These are phyloP conservation scores for Volucella inflata DNA, from an alignment of 2,888 invertebrate genomes.

Conservation along the genomic window DNA sequence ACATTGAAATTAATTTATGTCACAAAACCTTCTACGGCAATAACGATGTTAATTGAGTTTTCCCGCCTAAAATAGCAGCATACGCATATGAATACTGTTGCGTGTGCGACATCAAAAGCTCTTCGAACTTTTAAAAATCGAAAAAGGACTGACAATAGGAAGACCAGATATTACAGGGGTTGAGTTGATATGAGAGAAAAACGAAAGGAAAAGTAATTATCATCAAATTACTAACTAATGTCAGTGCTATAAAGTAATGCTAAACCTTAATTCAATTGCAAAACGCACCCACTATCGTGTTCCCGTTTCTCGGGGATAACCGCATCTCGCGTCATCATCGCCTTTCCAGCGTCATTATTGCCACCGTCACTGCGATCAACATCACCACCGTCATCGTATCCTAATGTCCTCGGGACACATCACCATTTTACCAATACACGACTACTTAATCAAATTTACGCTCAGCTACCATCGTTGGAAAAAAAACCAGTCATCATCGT, in stretches of 20 bases:
- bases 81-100: not conserved
- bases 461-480: slow-evolving; percentile 23
- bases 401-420: slow-evolving; percentile 39
- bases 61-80: slow-evolving; percentile 5
- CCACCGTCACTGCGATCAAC: no score
- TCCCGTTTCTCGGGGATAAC: not conserved
- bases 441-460: slow-evolving; percentile 62
- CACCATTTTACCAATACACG: slow-evolving; percentile 36
- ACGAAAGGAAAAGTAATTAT: slow-evolving; percentile 9
- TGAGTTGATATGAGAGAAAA: not conserved
- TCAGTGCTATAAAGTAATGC: slow-evolving; percentile 50
- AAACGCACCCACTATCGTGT: slow-evolving; percentile 5
- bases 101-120: slow-evolving; percentile 15
- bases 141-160: not conserved
- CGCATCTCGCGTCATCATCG: slow-evolving; percentile 15
- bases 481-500: slow-evolving; percentile 1
- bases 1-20: no score
- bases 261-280: slow-evolving; percentile 57
- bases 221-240: slow-evolving; percentile 60
- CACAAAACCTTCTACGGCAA: no score
- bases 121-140: slow-evolving; percentile 27
- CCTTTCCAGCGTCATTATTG: not conserved
- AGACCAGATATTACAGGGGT: not conserved
- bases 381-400: slow-evolving; percentile 17
- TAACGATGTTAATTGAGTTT: not conserved